Conservation (phyloP, 2,888 invertebrate species). For the Lapara coniferarum region DNA sequence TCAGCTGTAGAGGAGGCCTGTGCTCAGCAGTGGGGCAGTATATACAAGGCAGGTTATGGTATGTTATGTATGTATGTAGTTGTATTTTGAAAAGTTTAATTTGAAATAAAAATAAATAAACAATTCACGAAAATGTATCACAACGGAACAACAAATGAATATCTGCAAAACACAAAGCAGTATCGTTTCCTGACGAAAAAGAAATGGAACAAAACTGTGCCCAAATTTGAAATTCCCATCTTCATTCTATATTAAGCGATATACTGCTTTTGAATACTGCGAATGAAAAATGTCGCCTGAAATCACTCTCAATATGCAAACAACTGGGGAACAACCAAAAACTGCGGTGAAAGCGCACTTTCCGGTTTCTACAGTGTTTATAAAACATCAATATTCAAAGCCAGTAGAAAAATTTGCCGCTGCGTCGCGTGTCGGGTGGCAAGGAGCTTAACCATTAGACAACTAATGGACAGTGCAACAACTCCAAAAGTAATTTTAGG, state of each 20-base stretch:
- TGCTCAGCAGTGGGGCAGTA: too few relatives aligned
- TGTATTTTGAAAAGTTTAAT: too few relatives aligned
- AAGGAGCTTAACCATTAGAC: slow-evolving; percentile 43
- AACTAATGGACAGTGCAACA: slow-evolving; percentile 12
- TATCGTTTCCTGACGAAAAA: background rate
- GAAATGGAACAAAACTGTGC: slow-evolving; percentile 1
- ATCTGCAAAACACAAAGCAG: background rate
- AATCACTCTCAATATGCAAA: slow-evolving; percentile 40
- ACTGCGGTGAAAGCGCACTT: slow-evolving; percentile 30
- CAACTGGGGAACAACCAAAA: slow-evolving; percentile 41
- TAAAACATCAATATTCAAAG: slow-evolving; percentile 72
- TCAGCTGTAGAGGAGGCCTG: too few relatives aligned
- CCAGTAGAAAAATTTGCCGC: slow-evolving; percentile 64
- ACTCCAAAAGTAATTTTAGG: background rate
- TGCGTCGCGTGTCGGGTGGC: slow-evolving; percentile 43
- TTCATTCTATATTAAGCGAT: slow-evolving; percentile 10
- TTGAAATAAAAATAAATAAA: too few relatives aligned
- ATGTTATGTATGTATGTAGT: too few relatives aligned
- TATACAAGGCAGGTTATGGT: too few relatives aligned
- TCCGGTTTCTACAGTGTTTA: slow-evolving; percentile 48
- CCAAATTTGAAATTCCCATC: slow-evolving; percentile 22
- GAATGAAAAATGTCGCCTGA: slow-evolving; percentile 40
- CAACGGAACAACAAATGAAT: background rate
- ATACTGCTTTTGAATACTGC: slow-evolving; percentile 26
- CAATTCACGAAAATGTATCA: background rate